These are phyloP conservation scores for Schizopygopsis malacanthus DNA, from an alignment of 2,797 vertebrate genomes.

Conservation along the genomic window DNA sequence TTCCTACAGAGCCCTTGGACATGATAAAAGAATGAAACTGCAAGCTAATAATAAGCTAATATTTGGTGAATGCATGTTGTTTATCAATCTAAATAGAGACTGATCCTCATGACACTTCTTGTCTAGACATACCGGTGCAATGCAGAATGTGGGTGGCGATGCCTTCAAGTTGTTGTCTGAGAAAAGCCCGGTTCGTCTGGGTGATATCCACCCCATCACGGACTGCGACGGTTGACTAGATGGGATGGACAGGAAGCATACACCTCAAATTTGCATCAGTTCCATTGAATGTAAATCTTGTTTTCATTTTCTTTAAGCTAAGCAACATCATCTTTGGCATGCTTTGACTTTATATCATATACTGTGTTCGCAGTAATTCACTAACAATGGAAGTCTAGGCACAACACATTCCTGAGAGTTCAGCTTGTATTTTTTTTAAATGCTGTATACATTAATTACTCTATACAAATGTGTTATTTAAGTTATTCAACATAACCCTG, in stretches of 20 bases:
- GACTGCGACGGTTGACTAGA: conserved; percentile 85
- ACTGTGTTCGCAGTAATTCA: background rate
- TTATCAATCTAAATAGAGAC: background rate
- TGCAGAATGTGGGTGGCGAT: conserved; percentile 89
- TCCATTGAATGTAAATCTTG: background rate
- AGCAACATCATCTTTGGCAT: background rate
- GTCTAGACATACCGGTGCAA: conserved; percentile 79
- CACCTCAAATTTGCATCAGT: background rate
- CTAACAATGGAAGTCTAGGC: background rate
- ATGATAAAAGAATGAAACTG: background rate
- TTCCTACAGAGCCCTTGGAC: background rate
- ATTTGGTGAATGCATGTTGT: background rate
- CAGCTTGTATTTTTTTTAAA: background rate
- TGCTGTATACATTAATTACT: background rate
- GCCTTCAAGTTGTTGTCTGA: conserved; percentile 87
- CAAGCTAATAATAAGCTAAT: background rate
- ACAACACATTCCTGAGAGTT: background rate
- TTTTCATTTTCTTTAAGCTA: background rate
- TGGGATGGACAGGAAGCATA: background rate
- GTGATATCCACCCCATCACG: conserved; percentile 88
- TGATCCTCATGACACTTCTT: background rate
- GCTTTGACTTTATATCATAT: background rate
- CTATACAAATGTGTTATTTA: background rate
- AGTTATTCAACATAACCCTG: background rate
- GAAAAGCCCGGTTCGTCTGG: conserved; percentile 89